These are phyloP conservation scores for Drosophila basisetae DNA, from an alignment of 2,888 invertebrate genomes.

Conservation along the genomic window DNA sequence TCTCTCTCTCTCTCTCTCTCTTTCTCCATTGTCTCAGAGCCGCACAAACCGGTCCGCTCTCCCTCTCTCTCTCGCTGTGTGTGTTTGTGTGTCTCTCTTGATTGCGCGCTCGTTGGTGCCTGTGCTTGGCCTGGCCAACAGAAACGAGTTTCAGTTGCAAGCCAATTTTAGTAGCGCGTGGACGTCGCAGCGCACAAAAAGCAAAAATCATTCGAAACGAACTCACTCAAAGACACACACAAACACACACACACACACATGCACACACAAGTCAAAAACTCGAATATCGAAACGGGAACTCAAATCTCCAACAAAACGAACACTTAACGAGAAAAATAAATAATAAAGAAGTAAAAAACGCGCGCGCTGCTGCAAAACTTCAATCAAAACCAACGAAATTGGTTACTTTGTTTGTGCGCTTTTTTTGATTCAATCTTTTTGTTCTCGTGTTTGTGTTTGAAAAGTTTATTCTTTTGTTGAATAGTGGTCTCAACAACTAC, in stretches of 20 bases:
- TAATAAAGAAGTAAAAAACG: slow-evolving; percentile 12
- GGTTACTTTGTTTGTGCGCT: slow-evolving; percentile 17
- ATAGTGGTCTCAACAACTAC: neutral
- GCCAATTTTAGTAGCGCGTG: slow-evolving; percentile 70
- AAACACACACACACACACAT: slow-evolving; percentile 1
- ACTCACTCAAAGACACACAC: neutral
- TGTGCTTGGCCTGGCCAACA: slow-evolving; percentile 45
- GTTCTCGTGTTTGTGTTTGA: neutral
- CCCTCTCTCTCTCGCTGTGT: neutral
- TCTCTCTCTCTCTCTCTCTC: neutral
- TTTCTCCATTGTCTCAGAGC: slow-evolving; percentile 6
- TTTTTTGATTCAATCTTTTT: slow-evolving; percentile 4
- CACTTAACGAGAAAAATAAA: slow-evolving; percentile 21
- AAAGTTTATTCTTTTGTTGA: neutral
- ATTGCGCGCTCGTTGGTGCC: slow-evolving; percentile 8
- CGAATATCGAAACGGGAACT: slow-evolving; percentile 47
- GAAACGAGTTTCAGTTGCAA: slow-evolving; percentile 83
- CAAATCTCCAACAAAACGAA: slow-evolving; percentile 30
- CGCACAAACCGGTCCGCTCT: slow-evolving; percentile 52
- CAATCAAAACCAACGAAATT: slow-evolving; percentile 19
- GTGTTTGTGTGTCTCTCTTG: slow-evolving; percentile 4
- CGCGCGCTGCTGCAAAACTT: slow-evolving; percentile 36
- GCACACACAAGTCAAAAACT: slow-evolving; percentile 16
- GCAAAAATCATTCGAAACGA: slow-evolving; percentile 6
- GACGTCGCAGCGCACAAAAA: slow-evolving; percentile 67